phyloP scores from a whole-genome alignment of 2,797 vertebrate species.

The Botia almorhae region DNA sequence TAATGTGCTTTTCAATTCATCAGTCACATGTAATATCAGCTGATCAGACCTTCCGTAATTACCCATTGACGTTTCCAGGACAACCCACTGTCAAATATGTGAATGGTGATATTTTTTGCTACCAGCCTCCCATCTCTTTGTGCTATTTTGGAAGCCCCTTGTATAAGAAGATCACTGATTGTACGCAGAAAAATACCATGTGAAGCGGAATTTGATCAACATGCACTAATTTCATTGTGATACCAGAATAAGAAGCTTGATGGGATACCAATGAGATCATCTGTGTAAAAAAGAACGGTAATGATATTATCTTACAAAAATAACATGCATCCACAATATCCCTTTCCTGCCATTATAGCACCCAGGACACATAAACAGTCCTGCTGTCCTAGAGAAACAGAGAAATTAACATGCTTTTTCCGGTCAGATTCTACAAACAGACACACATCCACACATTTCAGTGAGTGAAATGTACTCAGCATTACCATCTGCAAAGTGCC shows the following conservation, averaged over 20 bases:
- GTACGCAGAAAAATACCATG: not conserved
- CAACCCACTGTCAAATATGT: constrained; percentile 25
- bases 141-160: constrained; percentile 10
- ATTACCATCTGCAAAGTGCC: too few relatives aligned
- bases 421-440: constrained; percentile 40
- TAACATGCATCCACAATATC: not conserved
- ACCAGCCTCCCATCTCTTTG: constrained; percentile 25
- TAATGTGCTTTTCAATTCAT: constrained; percentile 15
- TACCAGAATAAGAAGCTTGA: not conserved
- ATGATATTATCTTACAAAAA: not conserved
- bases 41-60: constrained; percentile 48
- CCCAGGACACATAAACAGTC: not conserved
- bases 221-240: constrained; percentile 4
- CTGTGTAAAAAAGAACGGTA: not conserved
- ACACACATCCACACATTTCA: constrained; percentile 19
- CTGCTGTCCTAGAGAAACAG: constrained; percentile 38
- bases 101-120: constrained; percentile 5
- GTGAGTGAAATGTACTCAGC: too few relatives aligned
- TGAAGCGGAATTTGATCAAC: not conserved
- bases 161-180: not conserved
- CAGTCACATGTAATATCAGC: constrained; percentile 20
- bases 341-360: not conserved
- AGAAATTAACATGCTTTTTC: constrained; percentile 37
- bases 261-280: constrained; percentile 9
- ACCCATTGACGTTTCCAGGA: constrained; percentile 36